Percentiles rank a stretch among this genome's conserved stretches.
Conservation (phyloP, 1,140 invertebrate species). For the Drosophila dunni region DNA sequence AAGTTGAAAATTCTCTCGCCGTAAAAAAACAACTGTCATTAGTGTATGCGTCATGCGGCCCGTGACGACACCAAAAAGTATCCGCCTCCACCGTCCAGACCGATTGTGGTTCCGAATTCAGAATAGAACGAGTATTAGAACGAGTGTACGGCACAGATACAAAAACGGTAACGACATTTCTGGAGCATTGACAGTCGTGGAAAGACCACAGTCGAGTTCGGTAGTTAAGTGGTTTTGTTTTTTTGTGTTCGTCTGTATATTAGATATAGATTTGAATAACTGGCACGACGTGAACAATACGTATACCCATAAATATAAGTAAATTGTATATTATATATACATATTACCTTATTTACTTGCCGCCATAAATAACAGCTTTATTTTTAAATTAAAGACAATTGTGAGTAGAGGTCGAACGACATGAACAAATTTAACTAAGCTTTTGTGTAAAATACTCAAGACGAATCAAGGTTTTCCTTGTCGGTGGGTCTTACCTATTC, state of each 20-base stretch:
- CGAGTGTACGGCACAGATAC: constrained; percentile 48
- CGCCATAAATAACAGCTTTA: constrained; percentile 39
- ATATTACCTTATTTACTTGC: constrained; percentile 28
- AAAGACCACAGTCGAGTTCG: constrained; percentile 68
- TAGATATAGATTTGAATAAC: constrained; percentile 40
- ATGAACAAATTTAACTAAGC: constrained; percentile 31
- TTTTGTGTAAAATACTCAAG: constrained; percentile 7
- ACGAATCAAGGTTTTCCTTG: constrained; percentile 13
- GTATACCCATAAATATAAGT: constrained; percentile 6
- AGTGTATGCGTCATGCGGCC: constrained; percentile 35
- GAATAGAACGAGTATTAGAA: constrained; percentile 12
- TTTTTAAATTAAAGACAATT: constrained; percentile 82
- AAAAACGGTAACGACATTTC: constrained; percentile 50
- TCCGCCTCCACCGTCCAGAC: constrained; percentile 1
- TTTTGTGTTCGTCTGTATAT: constrained; percentile 14
- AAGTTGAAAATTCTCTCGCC: constrained; percentile 24
- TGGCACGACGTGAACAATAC: constrained; percentile 21
- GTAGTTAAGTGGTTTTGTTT: constrained; percentile 49
- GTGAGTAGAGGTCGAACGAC: constrained; percentile 64
- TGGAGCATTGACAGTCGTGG: constrained; percentile 60
- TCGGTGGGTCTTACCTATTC: neutral
- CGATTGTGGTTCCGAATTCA: constrained; percentile 4
- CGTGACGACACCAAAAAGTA: constrained; percentile 37
- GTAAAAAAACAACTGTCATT: constrained; percentile 26
- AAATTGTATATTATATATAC: constrained; percentile 19